These are phyloP conservation scores for Leptura quadrifasciata DNA, from an alignment of 2,888 invertebrate genomes.

Conservation along the genomic window DNA sequence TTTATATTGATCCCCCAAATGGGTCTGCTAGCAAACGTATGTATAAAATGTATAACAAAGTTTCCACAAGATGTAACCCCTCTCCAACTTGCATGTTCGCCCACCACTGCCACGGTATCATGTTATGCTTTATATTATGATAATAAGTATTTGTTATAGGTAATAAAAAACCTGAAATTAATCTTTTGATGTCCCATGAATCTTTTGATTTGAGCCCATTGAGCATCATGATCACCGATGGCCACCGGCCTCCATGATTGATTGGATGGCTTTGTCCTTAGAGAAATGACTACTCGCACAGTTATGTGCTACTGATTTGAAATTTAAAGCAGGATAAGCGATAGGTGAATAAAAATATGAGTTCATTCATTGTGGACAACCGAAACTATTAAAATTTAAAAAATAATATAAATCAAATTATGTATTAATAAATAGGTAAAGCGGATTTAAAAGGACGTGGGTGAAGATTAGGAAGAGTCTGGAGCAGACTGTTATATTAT, in stretches of 20 bases:
- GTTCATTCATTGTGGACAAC: slow-evolving; percentile 4
- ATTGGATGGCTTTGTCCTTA: slow-evolving; percentile 40
- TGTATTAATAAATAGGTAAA: background rate
- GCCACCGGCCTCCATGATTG: slow-evolving; percentile 39
- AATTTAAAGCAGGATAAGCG: slow-evolving; percentile 38
- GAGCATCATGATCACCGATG: slow-evolving; percentile 42
- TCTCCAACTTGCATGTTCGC: background rate
- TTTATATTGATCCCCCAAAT: too few species aligned
- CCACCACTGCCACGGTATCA: slow-evolving; percentile 25
- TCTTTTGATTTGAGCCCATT: slow-evolving; percentile 41
- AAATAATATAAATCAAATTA: slow-evolving; percentile 19
- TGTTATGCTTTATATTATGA: slow-evolving; percentile 41
- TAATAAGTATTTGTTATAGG: slow-evolving; percentile 41
- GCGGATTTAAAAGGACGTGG: slow-evolving; percentile 5
- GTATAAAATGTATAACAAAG: too few species aligned
- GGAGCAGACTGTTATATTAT: background rate
- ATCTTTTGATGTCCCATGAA: slow-evolving; percentile 37
- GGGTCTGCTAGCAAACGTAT: too few species aligned
- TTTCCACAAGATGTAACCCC: too few species aligned
- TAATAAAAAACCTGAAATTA: slow-evolving; percentile 38
- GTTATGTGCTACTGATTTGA: slow-evolving; percentile 32
- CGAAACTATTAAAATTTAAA: slow-evolving; percentile 29
- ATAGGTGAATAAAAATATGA: slow-evolving; percentile 9
- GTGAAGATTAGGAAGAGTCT: background rate
- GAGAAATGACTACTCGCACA: slow-evolving; percentile 20